phyloP scores from a whole-genome alignment of 2,888 invertebrate genomes.

The Agonum fuliginosum region DNA sequence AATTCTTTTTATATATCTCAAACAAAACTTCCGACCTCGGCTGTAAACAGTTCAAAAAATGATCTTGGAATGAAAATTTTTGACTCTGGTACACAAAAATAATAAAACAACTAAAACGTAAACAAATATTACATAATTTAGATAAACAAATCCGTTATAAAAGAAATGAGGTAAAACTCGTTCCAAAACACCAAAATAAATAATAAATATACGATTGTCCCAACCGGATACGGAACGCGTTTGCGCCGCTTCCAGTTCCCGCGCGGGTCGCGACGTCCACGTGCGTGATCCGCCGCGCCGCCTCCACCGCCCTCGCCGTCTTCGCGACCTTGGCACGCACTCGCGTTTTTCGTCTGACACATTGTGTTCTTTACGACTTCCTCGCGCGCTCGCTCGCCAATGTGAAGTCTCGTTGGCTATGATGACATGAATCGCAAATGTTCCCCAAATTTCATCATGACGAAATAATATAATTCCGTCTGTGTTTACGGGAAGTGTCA shows the following conservation, averaged over 20 bases:
- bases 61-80: too few species aligned
- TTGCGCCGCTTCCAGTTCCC: not conserved
- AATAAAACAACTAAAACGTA: too few species aligned
- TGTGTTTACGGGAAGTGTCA: conserved; percentile 20
- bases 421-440: conserved; percentile 17
- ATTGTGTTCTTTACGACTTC: conserved; percentile 55
- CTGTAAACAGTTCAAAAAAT: too few species aligned
- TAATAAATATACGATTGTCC: not conserved
- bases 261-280: conserved; percentile 14
- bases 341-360: conserved; percentile 53
- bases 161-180: too few species aligned
- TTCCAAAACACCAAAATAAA: too few species aligned
- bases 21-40: too few species aligned
- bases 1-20: too few species aligned
- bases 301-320: not conserved
- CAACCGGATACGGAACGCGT: conserved; percentile 23
- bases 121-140: too few species aligned
- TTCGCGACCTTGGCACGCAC: conserved; percentile 55
- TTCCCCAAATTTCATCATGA: conserved; percentile 18
- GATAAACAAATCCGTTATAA: too few species aligned
- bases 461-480: conserved; percentile 3
- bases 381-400: not conserved
- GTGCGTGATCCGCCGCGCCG: not conserved
- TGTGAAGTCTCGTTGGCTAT: conserved; percentile 8
- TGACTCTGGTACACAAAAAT: too few species aligned